Percentiles rank a stretch among this genome's conserved stretches.
phyloP scores from a whole-genome alignment of 2,797 vertebrate species.

The Hemibagrus guttatus region DNA sequence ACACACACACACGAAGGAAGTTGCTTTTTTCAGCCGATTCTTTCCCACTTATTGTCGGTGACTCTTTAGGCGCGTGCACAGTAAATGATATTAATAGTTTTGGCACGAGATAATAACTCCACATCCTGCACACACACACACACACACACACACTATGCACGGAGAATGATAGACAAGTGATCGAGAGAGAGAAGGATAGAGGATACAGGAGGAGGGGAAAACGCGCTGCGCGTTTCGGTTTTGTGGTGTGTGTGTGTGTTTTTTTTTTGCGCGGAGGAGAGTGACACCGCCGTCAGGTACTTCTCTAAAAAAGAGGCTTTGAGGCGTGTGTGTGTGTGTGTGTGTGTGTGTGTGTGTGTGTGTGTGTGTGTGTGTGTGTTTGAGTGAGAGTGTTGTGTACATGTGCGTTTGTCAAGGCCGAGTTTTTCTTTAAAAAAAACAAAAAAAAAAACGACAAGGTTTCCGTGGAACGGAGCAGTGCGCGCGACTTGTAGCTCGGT shows the following conservation, averaged over 20 bases:
- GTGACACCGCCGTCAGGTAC: constrained; percentile 82
- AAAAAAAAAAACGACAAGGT: constrained; percentile 19
- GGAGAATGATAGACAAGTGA: constrained; percentile 62
- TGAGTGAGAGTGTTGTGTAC: constrained; percentile 50
- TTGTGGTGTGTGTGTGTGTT: no score
- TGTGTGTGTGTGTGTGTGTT: not conserved
- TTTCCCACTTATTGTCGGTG: not conserved
- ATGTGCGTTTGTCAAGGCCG: constrained; percentile 61
- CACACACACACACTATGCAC: not conserved
- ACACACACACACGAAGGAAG: not conserved
- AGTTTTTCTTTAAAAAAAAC: constrained; percentile 49
- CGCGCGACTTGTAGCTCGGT: constrained; percentile 30
- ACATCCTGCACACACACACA: constrained; percentile 51
- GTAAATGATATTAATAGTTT: constrained; percentile 10
- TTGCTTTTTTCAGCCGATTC: not conserved
- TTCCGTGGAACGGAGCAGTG: constrained; percentile 49
- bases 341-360: constrained; percentile 59
- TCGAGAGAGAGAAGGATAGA: constrained; percentile 67
- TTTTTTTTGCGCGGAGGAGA: constrained; percentile 67
- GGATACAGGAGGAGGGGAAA: constrained; percentile 40
- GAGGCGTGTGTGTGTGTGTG: constrained; percentile 56
- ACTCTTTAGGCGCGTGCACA: not conserved
- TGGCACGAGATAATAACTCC: constrained; percentile 66
- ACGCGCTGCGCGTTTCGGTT: constrained; percentile 69
- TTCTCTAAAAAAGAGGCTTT: constrained; percentile 69